These are phyloP conservation scores for Liasis olivaceus DNA, from an alignment of 2,797 vertebrate genomes.

Conservation along the genomic window DNA sequence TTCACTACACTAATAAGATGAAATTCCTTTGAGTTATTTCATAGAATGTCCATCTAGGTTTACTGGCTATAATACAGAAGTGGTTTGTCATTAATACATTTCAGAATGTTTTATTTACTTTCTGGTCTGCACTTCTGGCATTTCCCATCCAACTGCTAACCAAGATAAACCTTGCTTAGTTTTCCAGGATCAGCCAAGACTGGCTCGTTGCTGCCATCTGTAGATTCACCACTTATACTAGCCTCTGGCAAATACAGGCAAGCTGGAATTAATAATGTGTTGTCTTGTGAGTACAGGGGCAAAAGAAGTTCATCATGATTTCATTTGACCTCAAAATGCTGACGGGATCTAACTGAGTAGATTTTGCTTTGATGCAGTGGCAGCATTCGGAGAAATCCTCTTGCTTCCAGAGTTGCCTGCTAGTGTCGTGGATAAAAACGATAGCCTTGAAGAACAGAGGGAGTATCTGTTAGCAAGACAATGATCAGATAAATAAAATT, in stretches of 20 bases:
- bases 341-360: neutral
- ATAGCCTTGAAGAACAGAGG: too few relatives aligned
- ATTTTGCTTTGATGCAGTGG: neutral
- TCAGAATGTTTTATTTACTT: neutral
- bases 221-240: neutral
- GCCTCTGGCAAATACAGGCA: neutral
- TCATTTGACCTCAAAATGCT: neutral
- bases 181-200: neutral
- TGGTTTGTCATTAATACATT: neutral
- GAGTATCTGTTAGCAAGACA: neutral
- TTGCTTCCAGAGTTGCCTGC: neutral
- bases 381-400: neutral
- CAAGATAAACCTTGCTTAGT: neutral
- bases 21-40: neutral
- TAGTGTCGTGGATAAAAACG: neutral
- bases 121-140: neutral
- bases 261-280: neutral
- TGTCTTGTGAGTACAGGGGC: neutral
- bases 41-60: neutral
- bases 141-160: neutral
- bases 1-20: neutral
- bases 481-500: neutral
- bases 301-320: neutral
- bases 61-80: neutral
- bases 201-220: neutral